Evolutionary conservation across 2,113 vertebrate genomes (phyloP).

Genomic region (Paralichthys olivaceus): DNA sequence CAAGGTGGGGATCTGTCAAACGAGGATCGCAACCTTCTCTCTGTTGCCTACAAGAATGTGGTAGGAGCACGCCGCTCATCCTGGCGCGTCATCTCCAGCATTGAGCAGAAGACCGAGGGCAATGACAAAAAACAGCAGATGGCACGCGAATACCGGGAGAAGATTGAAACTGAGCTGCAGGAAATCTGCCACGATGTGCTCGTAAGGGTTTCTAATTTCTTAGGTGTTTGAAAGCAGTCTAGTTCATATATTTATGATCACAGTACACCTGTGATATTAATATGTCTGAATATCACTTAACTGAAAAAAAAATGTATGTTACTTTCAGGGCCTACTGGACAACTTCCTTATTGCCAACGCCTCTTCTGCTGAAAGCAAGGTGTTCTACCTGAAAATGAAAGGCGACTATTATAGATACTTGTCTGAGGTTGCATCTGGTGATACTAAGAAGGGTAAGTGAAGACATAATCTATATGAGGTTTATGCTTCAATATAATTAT

Average conservation of each 20-base stretch:
- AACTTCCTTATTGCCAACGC: slow-evolving; percentile 94
- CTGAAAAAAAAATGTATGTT: neutral
- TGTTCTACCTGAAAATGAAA: slow-evolving; percentile 99
- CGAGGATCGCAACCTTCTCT: slow-evolving; percentile 96
- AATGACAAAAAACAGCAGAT: slow-evolving; percentile 98
- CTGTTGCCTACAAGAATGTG: slow-evolving; percentile 98
- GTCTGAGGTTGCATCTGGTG: slow-evolving; percentile 96
- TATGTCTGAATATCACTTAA: neutral
- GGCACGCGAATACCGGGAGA: slow-evolving; percentile 96
- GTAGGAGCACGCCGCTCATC: slow-evolving; percentile 97
- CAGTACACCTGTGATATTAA: neutral
- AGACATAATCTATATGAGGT: neutral
- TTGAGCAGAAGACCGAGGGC: slow-evolving; percentile 96
- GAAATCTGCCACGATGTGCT: slow-evolving; percentile 98
- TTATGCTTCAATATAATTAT: neutral
- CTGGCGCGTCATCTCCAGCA: slow-evolving; percentile 99
- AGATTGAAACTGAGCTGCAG: slow-evolving; percentile 94
- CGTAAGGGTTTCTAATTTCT: slow-evolving; percentile 80
- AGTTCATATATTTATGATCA: neutral
- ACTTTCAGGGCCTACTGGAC: slow-evolving; percentile 93
- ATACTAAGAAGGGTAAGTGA: slow-evolving; percentile 92
- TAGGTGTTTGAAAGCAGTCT: neutral
- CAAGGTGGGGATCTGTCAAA: slow-evolving; percentile 94
- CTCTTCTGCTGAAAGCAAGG: slow-evolving; percentile 93
- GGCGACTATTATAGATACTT: slow-evolving; percentile 99